phyloP scores from a whole-genome alignment of 2,113 vertebrate species.

The Solea solea region DNA sequence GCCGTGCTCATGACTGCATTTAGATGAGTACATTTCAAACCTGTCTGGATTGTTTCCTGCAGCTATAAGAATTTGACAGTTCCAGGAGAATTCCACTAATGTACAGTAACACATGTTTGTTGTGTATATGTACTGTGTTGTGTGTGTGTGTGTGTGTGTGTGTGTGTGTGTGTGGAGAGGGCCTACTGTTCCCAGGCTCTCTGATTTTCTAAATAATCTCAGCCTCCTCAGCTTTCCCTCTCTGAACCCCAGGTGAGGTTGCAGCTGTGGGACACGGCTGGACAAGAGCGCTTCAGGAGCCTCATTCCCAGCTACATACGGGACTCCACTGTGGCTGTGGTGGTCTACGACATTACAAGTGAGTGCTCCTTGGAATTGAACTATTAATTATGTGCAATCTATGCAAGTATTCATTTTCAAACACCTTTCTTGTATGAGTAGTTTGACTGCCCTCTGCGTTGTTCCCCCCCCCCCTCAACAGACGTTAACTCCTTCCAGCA shows the following conservation, averaged over 20 bases:
- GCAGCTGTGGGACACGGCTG: conserved; percentile 95
- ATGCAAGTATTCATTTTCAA: not conserved
- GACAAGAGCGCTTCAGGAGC: conserved; percentile 94
- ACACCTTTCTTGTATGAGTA: too few species aligned
- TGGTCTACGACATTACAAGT: conserved; percentile 96
- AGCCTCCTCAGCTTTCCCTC: conserved; percentile 62
- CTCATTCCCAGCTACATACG: conserved; percentile 95
- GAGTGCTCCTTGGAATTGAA: conserved; percentile 53
- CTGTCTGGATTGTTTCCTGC: conserved; percentile 26
- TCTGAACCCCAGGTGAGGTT: conserved; percentile 87
- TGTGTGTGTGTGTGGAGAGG: conserved; percentile 16
- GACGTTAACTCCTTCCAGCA: conserved; percentile 95
- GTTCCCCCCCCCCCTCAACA: conserved; percentile 55
- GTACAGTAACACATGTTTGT: conserved; percentile 21
- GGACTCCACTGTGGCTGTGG: conserved; percentile 93
- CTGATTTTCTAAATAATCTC: conserved; percentile 65
- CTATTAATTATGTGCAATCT: not conserved
- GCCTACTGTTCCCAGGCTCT: conserved; percentile 52
- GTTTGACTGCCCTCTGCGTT: not conserved
- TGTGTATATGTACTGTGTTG: too few species aligned
- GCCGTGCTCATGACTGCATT: conserved; percentile 7
- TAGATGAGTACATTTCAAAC: conserved; percentile 10
- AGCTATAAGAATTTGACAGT: conserved; percentile 30
- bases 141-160: too few species aligned
- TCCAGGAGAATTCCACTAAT: not conserved